Percentiles rank a stretch among this genome's conserved stretches.
Evolutionary conservation across 2,797 vertebrate genomes (phyloP).

Genomic region (Anguilla anguilla): DNA sequence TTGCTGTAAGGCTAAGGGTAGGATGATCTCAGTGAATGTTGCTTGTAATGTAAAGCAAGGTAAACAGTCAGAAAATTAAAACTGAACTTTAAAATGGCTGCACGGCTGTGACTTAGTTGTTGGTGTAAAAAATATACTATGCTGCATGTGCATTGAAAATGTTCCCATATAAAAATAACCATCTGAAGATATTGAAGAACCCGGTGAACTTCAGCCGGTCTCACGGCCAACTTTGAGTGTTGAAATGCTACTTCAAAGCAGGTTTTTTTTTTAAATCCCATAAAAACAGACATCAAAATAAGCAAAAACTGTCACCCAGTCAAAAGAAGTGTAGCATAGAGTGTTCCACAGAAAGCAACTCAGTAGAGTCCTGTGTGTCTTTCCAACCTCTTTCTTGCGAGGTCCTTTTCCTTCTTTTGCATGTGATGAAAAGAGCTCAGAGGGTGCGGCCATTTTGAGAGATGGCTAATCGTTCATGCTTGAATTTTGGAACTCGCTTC

Average conservation of each 20-base stretch:
- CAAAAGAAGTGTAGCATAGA: conserved; percentile 8
- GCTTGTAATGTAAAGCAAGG: conserved; percentile 12
- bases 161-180: conserved; percentile 37
- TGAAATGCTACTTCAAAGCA: conserved; percentile 20
- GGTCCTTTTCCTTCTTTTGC: conserved; percentile 70
- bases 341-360: conserved; percentile 24
- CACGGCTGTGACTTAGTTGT: conserved; percentile 30
- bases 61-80: conserved; percentile 4
- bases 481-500: conserved; percentile 67
- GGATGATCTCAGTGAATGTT: conserved; percentile 9
- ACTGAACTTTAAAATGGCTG: conserved; percentile 29
- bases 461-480: conserved; percentile 72
- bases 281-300: conserved; percentile 36
- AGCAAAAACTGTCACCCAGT: conserved; percentile 15
- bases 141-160: conserved; percentile 34
- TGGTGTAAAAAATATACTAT: conserved; percentile 43
- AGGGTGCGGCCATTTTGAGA: conserved; percentile 70
- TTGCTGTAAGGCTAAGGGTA: conserved; percentile 26
- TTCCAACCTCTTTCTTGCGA: conserved; percentile 68
- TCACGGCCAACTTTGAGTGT: conserved; percentile 12
- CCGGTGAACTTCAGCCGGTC: background rate
- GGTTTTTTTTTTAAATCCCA: background rate
- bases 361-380: conserved; percentile 11
- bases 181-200: conserved; percentile 20
- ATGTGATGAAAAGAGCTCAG: conserved; percentile 73